Percentiles rank a stretch among this genome's conserved stretches.
Evolutionary conservation across 2,888 invertebrate species (phyloP).

Genomic region (Sinohyriopsis cumingii): DNA sequence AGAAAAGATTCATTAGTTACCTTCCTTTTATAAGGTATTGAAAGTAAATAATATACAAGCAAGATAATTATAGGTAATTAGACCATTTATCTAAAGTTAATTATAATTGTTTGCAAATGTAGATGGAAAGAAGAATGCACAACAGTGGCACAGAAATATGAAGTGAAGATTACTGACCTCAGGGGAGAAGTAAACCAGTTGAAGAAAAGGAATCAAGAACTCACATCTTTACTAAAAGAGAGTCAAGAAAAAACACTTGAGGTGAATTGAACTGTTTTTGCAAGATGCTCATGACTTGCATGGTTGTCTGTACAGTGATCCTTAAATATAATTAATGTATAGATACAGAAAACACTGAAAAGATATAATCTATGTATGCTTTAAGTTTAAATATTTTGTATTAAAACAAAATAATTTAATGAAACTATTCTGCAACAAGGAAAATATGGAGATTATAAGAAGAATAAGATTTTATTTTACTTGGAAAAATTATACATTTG

Average conservation of each 20-base stretch:
- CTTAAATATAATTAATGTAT: too few relatives aligned
- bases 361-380: too few relatives aligned
- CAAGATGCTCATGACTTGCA: background rate
- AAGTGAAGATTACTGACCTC: conserved; percentile 62
- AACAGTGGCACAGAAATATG: conserved; percentile 65
- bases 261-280: conserved; percentile 35
- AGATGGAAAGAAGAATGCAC: conserved; percentile 71
- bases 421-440: background rate
- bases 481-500: too few relatives aligned
- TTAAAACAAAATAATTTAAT: background rate
- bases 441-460: too few relatives aligned
- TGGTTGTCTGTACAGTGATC: background rate
- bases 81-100: too few relatives aligned
- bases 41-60: too few relatives aligned
- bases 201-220: conserved; percentile 63
- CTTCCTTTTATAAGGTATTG: too few relatives aligned
- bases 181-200: conserved; percentile 57
- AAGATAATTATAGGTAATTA: too few relatives aligned
- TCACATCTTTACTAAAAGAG: conserved; percentile 62
- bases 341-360: too few relatives aligned
- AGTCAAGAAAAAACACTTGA: conserved; percentile 66
- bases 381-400: background rate
- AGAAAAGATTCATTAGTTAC: too few relatives aligned
- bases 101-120: background rate
- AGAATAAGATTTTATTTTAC: too few relatives aligned